Conservation (phyloP, 1,140 invertebrate species). For the Panagrolaimus sp. region DNA sequence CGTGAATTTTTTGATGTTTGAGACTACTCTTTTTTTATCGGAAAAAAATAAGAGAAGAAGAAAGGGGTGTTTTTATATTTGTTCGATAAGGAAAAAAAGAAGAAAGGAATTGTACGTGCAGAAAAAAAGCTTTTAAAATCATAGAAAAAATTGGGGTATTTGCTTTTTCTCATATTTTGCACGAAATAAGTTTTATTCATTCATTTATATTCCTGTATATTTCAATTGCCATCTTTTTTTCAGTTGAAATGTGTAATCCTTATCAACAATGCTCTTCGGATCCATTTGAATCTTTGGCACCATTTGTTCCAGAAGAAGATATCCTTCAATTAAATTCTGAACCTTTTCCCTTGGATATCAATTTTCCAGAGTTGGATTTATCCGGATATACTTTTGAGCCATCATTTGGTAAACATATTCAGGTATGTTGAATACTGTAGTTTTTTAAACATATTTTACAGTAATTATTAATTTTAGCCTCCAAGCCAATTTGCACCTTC, state of each 20-base stretch:
- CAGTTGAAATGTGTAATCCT: conserved; percentile 9
- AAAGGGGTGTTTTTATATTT: too few relatives aligned
- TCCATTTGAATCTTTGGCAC: conserved; percentile 32
- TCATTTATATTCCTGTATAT: neutral
- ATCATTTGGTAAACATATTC: neutral
- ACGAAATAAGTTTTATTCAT: conserved; percentile 6
- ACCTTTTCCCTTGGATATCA: conserved; percentile 15
- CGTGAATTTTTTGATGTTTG: too few relatives aligned
- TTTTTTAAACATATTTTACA: too few relatives aligned
- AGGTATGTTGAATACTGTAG: neutral
- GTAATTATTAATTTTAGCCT: too few relatives aligned
- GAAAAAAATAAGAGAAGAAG: too few relatives aligned
- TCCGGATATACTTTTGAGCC: conserved; percentile 22
- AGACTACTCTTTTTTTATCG: too few relatives aligned
- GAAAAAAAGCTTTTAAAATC: neutral
- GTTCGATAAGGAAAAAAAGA: conserved; percentile 10
- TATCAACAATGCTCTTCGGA: conserved; percentile 20
- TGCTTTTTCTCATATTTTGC: neutral
- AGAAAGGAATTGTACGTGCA: conserved; percentile 13
- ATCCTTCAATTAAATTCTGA: conserved; percentile 24
- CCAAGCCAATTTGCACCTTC: too few relatives aligned
- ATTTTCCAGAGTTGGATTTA: conserved; percentile 35
- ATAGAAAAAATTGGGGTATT: neutral
- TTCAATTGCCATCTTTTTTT: conserved; percentile 9
- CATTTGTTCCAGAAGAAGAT: conserved; percentile 34